Evolutionary conservation across 2,888 invertebrate species (phyloP), one percentile per base, ranked within the genome.

Genomic region (Cataglyphis livida): DNA sequence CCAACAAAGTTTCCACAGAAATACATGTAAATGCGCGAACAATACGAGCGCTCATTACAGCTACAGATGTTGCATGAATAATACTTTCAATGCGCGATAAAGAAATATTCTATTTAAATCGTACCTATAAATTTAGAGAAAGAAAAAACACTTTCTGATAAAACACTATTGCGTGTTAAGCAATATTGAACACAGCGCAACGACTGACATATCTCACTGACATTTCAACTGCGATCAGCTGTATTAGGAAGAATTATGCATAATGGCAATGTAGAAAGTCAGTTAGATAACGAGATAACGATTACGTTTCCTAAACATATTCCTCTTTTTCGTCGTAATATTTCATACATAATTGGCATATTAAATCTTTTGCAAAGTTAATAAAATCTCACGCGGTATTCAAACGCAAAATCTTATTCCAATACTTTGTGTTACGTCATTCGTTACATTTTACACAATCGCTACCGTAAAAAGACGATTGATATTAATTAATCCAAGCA

Each of bases 1-100:
- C 61, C 82, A 83, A 66, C 75, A 41, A 68, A 44, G 74, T 62
- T 73, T 84, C 57, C 59, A 41, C 41, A 51, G 25, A 54, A 68
- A 32, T 74, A 32, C 65, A 44, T 51, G 7, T 3, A 51, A 44
- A 15, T 18, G n/a, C 57, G 44, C 35, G 32, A 66, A 70, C 57
- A 68, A 78, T 70, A 38, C 32, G 57, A 70, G 32, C 41, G 41
- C 71, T 70, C 78, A 59, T 78, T 71, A 59, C 41, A 44, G 38
- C 66, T 51, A 7, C 66, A 35, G 12, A 12, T 18, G 61, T 59
- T 28, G 21, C 21, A n/a, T 15, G 15, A 48, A 64, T 9, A 48
- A 64, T 9, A 32, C 18, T 25, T 10, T 18, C 73, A n/a, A 3
- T 44, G 12, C 25, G 66, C 51, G 41, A 38, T 66, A 38, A 21